Conservation (phyloP, 2,888 invertebrate species). For the Caenorhabditis doughertyi region DNA sequence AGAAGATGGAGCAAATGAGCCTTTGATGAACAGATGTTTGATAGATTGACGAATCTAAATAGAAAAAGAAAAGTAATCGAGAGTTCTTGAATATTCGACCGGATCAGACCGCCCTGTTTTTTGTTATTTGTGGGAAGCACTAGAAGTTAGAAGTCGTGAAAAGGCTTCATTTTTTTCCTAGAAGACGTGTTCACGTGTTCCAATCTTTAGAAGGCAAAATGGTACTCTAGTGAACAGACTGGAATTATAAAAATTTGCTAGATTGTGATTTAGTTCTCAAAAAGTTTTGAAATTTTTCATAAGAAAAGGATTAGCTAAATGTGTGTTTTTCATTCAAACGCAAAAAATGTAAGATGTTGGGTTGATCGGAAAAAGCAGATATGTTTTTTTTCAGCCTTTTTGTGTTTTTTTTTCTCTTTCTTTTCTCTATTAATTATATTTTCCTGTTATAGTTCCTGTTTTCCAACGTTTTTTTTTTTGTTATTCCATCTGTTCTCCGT, state of each 20-base stretch:
- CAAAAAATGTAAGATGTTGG: too few relatives aligned
- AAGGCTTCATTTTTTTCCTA: slow-evolving; percentile 13
- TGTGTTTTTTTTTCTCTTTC: not conserved
- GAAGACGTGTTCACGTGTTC: slow-evolving; percentile 10
- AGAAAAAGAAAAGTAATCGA: not conserved
- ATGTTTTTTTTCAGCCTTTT: not conserved
- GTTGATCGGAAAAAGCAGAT: slow-evolving; percentile 1
- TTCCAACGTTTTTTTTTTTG: not conserved
- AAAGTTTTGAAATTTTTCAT: too few relatives aligned
- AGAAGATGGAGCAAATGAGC: slow-evolving; percentile 25
- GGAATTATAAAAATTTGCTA: not conserved
- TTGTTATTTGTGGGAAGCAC: slow-evolving; percentile 31
- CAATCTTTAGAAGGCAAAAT: not conserved
- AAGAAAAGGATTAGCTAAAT: too few relatives aligned
- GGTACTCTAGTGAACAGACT: not conserved
- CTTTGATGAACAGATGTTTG: slow-evolving; percentile 34
- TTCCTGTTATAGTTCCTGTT: slow-evolving; percentile 27
- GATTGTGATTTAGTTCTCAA: too few relatives aligned
- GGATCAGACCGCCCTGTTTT: slow-evolving; percentile 34
- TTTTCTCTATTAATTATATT: slow-evolving; percentile 10
- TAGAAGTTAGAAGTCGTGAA: slow-evolving; percentile 1
- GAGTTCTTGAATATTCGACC: not conserved
- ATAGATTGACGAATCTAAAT: slow-evolving; percentile 44
- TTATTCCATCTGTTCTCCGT: not conserved
- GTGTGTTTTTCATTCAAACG: too few relatives aligned